These are phyloP conservation scores for Mionectes olivaceus DNA, from an alignment of 2,797 vertebrate genomes.

Conservation along the genomic window DNA sequence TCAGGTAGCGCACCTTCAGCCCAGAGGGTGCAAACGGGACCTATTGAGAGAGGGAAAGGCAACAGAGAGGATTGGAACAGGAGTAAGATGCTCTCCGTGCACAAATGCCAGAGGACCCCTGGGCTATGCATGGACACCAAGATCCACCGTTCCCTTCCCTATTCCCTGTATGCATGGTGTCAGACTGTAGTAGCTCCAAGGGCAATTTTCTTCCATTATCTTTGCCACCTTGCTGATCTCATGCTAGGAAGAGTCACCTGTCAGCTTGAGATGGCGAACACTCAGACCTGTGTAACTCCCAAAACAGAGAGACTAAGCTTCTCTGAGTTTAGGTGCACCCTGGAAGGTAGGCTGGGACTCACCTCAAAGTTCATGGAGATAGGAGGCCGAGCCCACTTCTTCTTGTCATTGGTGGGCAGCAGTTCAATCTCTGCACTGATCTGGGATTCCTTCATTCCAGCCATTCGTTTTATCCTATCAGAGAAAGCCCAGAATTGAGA, in stretches of 20 bases:
- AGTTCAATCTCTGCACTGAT: conserved; percentile 98
- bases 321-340: not conserved
- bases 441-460: conserved; percentile 99
- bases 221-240: not conserved
- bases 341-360: not conserved
- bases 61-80: not conserved
- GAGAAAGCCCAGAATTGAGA: not conserved
- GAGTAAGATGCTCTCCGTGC: accelerated
- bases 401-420: conserved; percentile 97
- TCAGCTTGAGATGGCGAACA: not conserved
- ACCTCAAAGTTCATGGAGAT: conserved; percentile 99
- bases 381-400: conserved; percentile 98
- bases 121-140: not conserved
- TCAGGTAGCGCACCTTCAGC: conserved; percentile 98
- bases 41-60: conserved; percentile 68
- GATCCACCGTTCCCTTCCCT: not conserved
- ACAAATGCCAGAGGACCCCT: accelerated
- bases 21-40: conserved; percentile 98
- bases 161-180: not conserved
- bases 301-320: not conserved
- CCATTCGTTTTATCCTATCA: conserved; percentile 97
- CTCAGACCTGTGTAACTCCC: not conserved
- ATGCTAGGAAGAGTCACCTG: not conserved
- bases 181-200: not conserved
- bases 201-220: not conserved